Percentiles rank a stretch among this genome's conserved stretches.
These are phyloP conservation scores for Lepisosteus osseus DNA, from an alignment of 2,113 vertebrate genomes.

Conservation along the genomic window DNA sequence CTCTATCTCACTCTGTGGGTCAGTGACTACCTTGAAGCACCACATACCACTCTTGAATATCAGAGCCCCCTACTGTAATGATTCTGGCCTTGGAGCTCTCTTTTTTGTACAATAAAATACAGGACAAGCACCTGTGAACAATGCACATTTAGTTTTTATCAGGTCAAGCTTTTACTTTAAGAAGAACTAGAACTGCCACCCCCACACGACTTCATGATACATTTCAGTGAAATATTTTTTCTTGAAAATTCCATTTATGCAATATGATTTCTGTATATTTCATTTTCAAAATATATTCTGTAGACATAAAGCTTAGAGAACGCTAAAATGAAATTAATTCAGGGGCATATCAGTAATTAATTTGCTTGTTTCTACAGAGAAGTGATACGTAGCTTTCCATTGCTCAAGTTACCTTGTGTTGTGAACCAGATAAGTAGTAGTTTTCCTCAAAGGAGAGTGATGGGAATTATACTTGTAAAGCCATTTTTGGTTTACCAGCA, in stretches of 20 bases:
- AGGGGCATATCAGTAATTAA: slow-evolving; percentile 25
- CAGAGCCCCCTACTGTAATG: too few relatives aligned
- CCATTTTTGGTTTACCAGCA: slow-evolving; percentile 12
- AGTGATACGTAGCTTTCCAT: slow-evolving; percentile 30
- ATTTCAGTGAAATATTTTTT: slow-evolving; percentile 43
- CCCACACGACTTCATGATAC: slow-evolving; percentile 32
- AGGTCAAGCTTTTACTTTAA: too few relatives aligned
- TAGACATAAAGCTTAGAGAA: background rate
- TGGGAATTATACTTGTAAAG: slow-evolving; percentile 36
- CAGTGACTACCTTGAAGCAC: too few relatives aligned
- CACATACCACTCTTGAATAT: too few relatives aligned
- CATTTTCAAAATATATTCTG: slow-evolving; percentile 3
- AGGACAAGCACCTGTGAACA: too few relatives aligned
- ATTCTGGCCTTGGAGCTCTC: too few relatives aligned
- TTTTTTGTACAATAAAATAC: too few relatives aligned
- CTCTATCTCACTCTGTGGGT: background rate
- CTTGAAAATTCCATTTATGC: slow-evolving; percentile 39
- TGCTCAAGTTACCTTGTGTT: slow-evolving; percentile 43
- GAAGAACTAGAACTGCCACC: too few relatives aligned
- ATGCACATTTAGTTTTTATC: too few relatives aligned
- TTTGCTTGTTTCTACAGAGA: slow-evolving; percentile 10
- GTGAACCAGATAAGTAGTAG: slow-evolving; percentile 62
- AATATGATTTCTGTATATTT: slow-evolving; percentile 27
- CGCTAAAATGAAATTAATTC: slow-evolving; percentile 27
- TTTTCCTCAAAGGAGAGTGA: slow-evolving; percentile 37